Evolutionary conservation across 2,113 vertebrate species (phyloP).

Genomic region (Gavialis gangeticus): DNA sequence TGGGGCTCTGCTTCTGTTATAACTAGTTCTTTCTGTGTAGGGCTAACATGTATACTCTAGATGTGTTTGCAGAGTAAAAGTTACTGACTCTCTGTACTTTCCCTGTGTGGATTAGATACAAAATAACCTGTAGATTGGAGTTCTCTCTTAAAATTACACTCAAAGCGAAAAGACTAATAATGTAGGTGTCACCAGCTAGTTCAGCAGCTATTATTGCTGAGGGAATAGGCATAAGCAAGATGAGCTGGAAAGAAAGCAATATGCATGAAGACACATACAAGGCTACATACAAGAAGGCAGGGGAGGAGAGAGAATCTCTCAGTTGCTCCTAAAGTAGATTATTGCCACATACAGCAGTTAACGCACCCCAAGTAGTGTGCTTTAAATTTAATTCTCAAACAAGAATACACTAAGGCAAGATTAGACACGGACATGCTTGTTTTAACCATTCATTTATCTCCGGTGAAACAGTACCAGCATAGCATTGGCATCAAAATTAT

Average conservation of each 20-base stretch:
- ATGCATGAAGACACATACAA: neutral
- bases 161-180: neutral
- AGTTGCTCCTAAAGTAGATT: slow-evolving; percentile 32
- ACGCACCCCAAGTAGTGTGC: slow-evolving; percentile 58
- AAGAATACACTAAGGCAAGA: slow-evolving; percentile 55
- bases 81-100: neutral
- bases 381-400: slow-evolving; percentile 58
- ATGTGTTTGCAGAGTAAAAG: neutral
- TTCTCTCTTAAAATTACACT: neutral
- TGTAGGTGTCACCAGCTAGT: slow-evolving; percentile 21
- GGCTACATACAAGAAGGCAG: neutral
- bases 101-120: neutral
- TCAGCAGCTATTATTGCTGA: neutral
- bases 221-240: neutral
- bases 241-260: slow-evolving; percentile 11
- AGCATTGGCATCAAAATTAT: slow-evolving; percentile 54
- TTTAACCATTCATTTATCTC: slow-evolving; percentile 67
- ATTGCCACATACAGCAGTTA: slow-evolving; percentile 55
- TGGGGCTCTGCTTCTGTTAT: slow-evolving; percentile 31
- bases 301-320: neutral
- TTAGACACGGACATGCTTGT: slow-evolving; percentile 74
- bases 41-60: neutral
- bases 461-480: slow-evolving; percentile 42
- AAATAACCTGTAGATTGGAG: slow-evolving; percentile 11
- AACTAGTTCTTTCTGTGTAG: neutral